Percentiles rank a stretch among this genome's conserved stretches.
These are phyloP conservation scores for Phaonia tiefii DNA, from an alignment of 2,888 invertebrate genomes.

Conservation along the genomic window DNA sequence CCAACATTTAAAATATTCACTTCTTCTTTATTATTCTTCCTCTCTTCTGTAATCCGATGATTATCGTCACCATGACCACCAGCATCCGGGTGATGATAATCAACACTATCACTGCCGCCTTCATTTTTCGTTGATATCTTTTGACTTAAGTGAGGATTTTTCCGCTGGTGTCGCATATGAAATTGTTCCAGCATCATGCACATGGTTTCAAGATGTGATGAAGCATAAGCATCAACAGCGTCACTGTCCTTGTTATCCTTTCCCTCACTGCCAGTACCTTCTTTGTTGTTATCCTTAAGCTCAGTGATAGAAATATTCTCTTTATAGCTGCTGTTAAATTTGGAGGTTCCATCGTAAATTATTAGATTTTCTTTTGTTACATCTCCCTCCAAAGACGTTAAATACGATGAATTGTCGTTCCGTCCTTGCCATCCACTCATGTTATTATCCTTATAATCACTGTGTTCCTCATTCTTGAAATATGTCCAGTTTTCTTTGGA, in stretches of 20 bases:
- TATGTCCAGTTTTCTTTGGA: too few relatives aligned
- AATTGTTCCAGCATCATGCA: constrained; percentile 52
- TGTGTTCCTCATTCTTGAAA: not conserved
- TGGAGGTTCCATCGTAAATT: constrained; percentile 26
- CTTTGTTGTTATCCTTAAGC: not conserved
- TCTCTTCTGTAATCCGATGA: not conserved
- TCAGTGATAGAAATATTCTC: not conserved
- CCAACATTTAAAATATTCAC: not conserved
- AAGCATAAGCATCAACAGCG: constrained; percentile 48
- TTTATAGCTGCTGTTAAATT: constrained; percentile 6
- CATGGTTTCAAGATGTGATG: constrained; percentile 52
- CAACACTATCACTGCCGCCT: not conserved
- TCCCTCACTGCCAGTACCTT: not conserved
- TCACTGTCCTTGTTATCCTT: not conserved
- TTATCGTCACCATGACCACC: not conserved
- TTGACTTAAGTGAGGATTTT: not conserved
- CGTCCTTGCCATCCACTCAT: not conserved
- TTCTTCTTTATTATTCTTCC: too few relatives aligned
- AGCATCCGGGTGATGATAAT: not conserved
- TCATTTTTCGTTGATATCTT: not conserved
- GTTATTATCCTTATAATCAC: not conserved
- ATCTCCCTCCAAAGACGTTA: not conserved
- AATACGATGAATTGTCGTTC: constrained; percentile 8
- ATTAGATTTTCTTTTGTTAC: not conserved
- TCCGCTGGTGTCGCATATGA: constrained; percentile 4